Conservation (phyloP, 2,797 vertebrate species). For the Eutrigla gurnardus region DNA sequence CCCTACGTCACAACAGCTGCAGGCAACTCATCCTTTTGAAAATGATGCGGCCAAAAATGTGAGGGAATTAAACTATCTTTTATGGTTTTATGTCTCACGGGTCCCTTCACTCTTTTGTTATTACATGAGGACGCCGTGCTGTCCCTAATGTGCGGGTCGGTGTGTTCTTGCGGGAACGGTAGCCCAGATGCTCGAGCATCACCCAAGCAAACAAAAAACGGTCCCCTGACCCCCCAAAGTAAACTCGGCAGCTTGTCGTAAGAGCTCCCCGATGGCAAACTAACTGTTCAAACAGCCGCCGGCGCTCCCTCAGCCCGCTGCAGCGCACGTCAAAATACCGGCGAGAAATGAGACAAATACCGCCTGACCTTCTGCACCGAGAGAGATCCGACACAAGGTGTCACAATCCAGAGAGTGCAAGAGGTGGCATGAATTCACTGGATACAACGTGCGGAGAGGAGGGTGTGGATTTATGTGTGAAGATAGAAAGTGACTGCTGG, state of each 20-base stretch:
- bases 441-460: neutral
- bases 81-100: slow-evolving; percentile 45
- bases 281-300: slow-evolving; percentile 52
- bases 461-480: slow-evolving; percentile 20
- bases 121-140: slow-evolving; percentile 35
- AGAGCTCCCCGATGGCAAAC: slow-evolving; percentile 49
- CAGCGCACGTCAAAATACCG: slow-evolving; percentile 35
- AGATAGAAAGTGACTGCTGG: slow-evolving; percentile 35
- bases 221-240: slow-evolving; percentile 63
- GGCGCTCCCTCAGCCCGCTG: slow-evolving; percentile 31
- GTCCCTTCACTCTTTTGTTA: slow-evolving; percentile 48
- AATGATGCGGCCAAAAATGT: neutral
- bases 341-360: slow-evolving; percentile 18
- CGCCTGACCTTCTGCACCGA: slow-evolving; percentile 49
- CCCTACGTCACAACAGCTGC: slow-evolving; percentile 33
- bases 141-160: slow-evolving; percentile 44
- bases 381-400: slow-evolving; percentile 13
- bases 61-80: slow-evolving; percentile 33
- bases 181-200: slow-evolving; percentile 43
- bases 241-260: slow-evolving; percentile 55
- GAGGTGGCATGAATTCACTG: slow-evolving; percentile 16
- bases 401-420: slow-evolving; percentile 17
- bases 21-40: slow-evolving; percentile 16
- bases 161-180: slow-evolving; percentile 41
- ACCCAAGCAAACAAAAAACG: slow-evolving; percentile 55